phyloP scores from a whole-genome alignment of 2,113 vertebrate genomes.

The Laterallus jamaicensis region DNA sequence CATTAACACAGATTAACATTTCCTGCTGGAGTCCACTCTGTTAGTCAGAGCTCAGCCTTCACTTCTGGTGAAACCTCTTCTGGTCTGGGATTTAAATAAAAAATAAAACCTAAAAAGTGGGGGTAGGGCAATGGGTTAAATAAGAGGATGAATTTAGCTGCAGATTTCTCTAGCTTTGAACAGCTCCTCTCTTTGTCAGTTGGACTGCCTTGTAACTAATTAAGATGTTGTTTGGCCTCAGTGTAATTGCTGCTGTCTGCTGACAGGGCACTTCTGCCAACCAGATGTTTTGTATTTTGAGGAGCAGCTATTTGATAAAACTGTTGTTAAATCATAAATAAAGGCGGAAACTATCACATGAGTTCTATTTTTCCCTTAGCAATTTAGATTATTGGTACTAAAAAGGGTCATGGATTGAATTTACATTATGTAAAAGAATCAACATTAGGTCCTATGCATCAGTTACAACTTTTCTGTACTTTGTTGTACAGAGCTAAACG shows the following conservation, averaged over 20 bases:
- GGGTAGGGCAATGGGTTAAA: neutral
- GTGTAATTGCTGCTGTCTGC: constrained; percentile 69
- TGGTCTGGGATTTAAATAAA: neutral
- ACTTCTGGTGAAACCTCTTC: neutral
- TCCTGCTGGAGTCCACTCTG: neutral
- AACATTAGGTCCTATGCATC: neutral
- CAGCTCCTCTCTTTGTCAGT: constrained; percentile 17
- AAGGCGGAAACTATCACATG: constrained; percentile 31
- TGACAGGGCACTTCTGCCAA: constrained; percentile 59
- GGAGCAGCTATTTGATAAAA: constrained; percentile 40
- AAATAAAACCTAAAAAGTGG: neutral
- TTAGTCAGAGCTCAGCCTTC: neutral
- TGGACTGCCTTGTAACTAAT: constrained; percentile 51
- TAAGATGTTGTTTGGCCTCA: constrained; percentile 63
- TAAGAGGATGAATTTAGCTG: neutral
- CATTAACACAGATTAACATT: neutral
- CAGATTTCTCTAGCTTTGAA: constrained; percentile 13
- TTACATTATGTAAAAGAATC: neutral
- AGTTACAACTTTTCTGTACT: neutral
- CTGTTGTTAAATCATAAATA: constrained; percentile 63
- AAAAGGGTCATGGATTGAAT: neutral
- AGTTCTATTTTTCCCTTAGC: constrained; percentile 4
- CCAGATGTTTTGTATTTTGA: constrained; percentile 66
- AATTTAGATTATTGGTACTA: neutral
- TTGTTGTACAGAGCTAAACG: neutral